A percentile compares a stretch with the other conserved stretches of the same genome.
Conservation (phyloP, 2,888 invertebrate species). For the Dicyrtomina minuta region DNA sequence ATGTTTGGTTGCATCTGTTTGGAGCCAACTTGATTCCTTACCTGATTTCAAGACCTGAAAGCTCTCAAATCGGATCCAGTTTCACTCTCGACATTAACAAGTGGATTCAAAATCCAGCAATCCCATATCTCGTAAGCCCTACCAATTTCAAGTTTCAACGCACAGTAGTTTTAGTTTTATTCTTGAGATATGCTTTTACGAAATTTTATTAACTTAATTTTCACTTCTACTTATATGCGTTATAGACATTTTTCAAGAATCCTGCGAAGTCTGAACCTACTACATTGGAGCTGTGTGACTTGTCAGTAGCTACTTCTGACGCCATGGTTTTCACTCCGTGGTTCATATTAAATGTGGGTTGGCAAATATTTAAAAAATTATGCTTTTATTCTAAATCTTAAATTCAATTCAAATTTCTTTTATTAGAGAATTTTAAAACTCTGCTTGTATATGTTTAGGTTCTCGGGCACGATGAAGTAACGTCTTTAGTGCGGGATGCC, state of each 20-base stretch:
- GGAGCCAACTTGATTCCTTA: constrained; percentile 50
- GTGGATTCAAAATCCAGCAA: constrained; percentile 47
- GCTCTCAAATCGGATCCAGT: constrained; percentile 48
- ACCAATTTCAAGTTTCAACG: not conserved
- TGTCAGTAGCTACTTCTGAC: constrained; percentile 43
- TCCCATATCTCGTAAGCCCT: constrained; percentile 47
- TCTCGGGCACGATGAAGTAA: constrained; percentile 46
- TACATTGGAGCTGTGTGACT: constrained; percentile 44
- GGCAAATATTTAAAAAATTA: not conserved
- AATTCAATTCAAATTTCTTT: not conserved
- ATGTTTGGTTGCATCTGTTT: constrained; percentile 51
- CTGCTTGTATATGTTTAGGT: constrained; percentile 36
- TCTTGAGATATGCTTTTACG: too few species aligned
- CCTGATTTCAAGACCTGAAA: constrained; percentile 47
- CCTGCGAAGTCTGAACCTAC: constrained; percentile 41
- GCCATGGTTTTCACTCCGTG: constrained; percentile 51
- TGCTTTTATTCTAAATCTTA: not conserved
- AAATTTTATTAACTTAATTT: not conserved
- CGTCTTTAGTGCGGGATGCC: constrained; percentile 45
- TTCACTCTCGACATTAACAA: constrained; percentile 49
- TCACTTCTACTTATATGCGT: constrained; percentile 9
- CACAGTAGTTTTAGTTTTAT: too few species aligned
- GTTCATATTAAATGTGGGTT: constrained; percentile 49
- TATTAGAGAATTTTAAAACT: not conserved
- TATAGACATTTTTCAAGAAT: constrained; percentile 49